These are phyloP conservation scores for Electrona antarctica DNA, from an alignment of 2,113 vertebrate species.

Conservation along the genomic window DNA sequence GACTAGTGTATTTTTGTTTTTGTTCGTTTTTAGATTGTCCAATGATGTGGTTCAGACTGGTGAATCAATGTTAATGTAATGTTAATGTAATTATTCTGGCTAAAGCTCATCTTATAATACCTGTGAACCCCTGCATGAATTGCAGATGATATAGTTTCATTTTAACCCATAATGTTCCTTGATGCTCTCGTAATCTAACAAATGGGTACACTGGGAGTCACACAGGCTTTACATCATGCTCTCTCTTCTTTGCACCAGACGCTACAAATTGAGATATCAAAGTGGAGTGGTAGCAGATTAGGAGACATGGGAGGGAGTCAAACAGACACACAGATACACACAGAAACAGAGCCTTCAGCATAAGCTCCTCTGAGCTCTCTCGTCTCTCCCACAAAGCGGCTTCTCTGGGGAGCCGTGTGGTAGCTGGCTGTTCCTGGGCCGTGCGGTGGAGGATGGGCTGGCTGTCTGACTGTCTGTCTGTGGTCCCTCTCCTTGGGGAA, in stretches of 20 bases:
- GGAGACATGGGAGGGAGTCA: slow-evolving; percentile 55
- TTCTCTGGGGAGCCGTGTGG: slow-evolving; percentile 70
- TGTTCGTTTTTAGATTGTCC: slow-evolving; percentile 31
- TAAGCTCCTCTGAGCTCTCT: slow-evolving; percentile 69
- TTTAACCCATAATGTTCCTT: background rate
- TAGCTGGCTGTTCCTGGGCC: slow-evolving; percentile 60
- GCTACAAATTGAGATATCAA: slow-evolving; percentile 56
- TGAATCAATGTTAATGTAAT: slow-evolving; percentile 39
- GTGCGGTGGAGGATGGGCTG: slow-evolving; percentile 52
- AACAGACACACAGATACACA: slow-evolving; percentile 53
- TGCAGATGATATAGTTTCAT: slow-evolving; percentile 10
- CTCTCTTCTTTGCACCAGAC: slow-evolving; percentile 15
- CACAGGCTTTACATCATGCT: slow-evolving; percentile 21
- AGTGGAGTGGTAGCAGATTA: slow-evolving; percentile 37
- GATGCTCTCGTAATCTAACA: slow-evolving; percentile 9
- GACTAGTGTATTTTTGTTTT: slow-evolving; percentile 43
- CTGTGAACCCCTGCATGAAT: slow-evolving; percentile 12
- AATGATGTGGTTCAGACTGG: slow-evolving; percentile 30
- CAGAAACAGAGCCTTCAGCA: slow-evolving; percentile 53
- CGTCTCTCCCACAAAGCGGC: slow-evolving; percentile 60
- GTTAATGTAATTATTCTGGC: slow-evolving; percentile 44
- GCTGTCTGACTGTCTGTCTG: slow-evolving; percentile 66
- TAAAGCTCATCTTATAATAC: slow-evolving; percentile 18
- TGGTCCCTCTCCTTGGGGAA: slow-evolving; percentile 64
- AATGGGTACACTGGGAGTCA: slow-evolving; percentile 8